Conservation (phyloP, 2,113 vertebrate genomes). For the Spea multiplicata region DNA sequence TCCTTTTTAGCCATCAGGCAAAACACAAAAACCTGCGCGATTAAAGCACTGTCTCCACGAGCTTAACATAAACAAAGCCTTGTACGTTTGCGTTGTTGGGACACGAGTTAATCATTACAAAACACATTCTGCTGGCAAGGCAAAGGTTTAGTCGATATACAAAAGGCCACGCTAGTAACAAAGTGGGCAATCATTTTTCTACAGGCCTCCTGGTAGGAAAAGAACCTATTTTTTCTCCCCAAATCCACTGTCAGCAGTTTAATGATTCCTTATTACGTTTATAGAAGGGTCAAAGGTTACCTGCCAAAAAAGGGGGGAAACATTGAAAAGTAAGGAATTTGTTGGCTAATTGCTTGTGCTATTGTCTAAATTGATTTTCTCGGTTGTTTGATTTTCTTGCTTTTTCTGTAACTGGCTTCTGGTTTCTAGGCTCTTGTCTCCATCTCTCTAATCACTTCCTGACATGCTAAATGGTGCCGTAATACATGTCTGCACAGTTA, state of each 20-base stretch:
- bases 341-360: neutral
- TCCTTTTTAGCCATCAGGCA: too few species aligned
- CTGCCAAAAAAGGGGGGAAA: neutral
- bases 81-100: neutral
- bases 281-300: neutral
- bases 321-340: neutral
- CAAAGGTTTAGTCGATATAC: neutral
- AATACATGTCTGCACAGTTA: conserved; percentile 1
- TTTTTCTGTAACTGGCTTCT: neutral
- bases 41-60: too few species aligned
- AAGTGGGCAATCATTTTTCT: neutral
- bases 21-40: too few species aligned
- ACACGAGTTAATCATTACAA: neutral
- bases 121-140: neutral
- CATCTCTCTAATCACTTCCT: conserved; percentile 13
- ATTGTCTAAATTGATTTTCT: conserved; percentile 7
- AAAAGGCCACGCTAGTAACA: neutral
- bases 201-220: neutral
- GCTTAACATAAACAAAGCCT: neutral
- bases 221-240: neutral
- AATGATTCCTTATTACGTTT: conserved; percentile 11
- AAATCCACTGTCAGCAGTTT: neutral
- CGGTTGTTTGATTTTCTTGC: neutral
- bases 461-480: neutral
- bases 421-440: neutral